A percentile compares a stretch with the other conserved stretches of the same genome.
These are phyloP conservation scores for Ciconia nigra DNA, from an alignment of 2,797 vertebrate genomes.

Conservation along the genomic window DNA sequence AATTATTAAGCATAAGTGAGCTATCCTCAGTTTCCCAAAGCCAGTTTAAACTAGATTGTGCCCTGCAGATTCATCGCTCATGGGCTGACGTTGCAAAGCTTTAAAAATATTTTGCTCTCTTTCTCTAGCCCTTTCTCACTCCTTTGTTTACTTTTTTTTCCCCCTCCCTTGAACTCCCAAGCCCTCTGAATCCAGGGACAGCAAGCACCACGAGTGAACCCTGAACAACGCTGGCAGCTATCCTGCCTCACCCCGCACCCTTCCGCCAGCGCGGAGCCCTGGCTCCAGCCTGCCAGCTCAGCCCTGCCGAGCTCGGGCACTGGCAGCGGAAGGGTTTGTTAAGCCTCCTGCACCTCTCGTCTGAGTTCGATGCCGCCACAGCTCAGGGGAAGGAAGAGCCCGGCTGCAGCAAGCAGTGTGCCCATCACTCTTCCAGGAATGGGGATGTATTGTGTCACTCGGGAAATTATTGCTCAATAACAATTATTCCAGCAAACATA, in stretches of 20 bases:
- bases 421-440: not conserved
- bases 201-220: fast-evolving
- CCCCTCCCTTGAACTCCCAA: not conserved
- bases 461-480: not conserved
- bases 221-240: not conserved
- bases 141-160: not conserved
- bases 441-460: not conserved
- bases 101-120: not conserved
- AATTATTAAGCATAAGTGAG: slow-evolving; percentile 9
- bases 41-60: not conserved
- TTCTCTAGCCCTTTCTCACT: not conserved
- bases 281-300: not conserved
- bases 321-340: not conserved
- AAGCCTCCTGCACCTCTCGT: not conserved
- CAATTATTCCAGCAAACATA: not conserved
- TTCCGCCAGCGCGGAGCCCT: not conserved
- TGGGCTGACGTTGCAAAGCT: not conserved
- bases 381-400: not conserved
- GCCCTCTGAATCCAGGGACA: not conserved
- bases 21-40: not conserved
- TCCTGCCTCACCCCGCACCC: not conserved
- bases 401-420: not conserved
- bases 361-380: not conserved
- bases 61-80: not conserved
- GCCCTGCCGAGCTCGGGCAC: fast-evolving